These are phyloP conservation scores for Ranitomeya variabilis DNA, from an alignment of 2,113 vertebrate species.

Conservation along the genomic window DNA sequence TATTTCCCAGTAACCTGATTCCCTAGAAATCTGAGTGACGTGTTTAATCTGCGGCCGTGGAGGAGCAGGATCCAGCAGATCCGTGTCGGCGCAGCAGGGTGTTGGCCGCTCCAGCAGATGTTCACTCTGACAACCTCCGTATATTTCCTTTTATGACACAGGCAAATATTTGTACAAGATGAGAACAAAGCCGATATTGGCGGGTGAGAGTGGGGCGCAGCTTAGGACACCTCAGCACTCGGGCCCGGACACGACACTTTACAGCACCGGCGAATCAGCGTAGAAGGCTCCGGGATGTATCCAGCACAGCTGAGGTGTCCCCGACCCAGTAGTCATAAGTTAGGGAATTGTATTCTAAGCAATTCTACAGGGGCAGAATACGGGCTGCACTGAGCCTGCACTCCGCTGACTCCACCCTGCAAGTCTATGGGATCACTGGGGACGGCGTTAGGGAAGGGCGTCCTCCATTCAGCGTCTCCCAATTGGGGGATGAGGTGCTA, in stretches of 20 bases:
- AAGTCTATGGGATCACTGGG: too few relatives aligned
- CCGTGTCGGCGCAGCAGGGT: slow-evolving; percentile 68
- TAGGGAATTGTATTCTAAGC: neutral
- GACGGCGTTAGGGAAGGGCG: too few relatives aligned
- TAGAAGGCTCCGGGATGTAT: slow-evolving; percentile 45
- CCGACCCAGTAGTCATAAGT: neutral
- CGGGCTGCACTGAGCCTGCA: neutral
- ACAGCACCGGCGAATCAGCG: slow-evolving; percentile 24
- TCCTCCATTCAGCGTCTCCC: too few relatives aligned
- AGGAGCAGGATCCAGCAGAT: slow-evolving; percentile 73
- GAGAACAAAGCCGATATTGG: slow-evolving; percentile 65
- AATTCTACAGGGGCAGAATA: neutral
- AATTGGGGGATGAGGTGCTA: too few relatives aligned
- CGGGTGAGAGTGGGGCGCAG: slow-evolving; percentile 59
- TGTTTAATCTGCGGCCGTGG: neutral
- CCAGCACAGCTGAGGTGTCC: slow-evolving; percentile 60
- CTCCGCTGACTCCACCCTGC: too few relatives aligned
- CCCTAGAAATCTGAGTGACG: neutral
- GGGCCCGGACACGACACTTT: slow-evolving; percentile 7
- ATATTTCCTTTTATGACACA: slow-evolving; percentile 65
- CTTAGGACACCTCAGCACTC: slow-evolving; percentile 75
- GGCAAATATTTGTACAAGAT: slow-evolving; percentile 76
- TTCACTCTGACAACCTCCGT: slow-evolving; percentile 61
- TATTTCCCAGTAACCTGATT: too few relatives aligned
- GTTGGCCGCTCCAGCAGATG: slow-evolving; percentile 72